Evolutionary conservation across 2,797 vertebrate species (phyloP).

Genomic region (Prunella strophiata): DNA sequence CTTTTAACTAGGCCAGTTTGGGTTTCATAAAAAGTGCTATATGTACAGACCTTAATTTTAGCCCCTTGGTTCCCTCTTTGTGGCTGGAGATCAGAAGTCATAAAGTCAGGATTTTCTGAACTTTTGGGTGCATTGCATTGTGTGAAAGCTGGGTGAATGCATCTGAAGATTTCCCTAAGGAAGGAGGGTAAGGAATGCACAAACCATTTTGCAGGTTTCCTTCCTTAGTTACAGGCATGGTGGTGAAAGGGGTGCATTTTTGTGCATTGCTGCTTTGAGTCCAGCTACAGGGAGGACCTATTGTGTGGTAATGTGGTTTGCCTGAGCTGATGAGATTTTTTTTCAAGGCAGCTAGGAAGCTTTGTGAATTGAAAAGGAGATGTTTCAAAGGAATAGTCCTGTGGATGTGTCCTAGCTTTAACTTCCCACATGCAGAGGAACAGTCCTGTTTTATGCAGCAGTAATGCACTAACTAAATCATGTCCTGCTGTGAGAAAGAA

Average conservation of each 20-base stretch:
- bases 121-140: not conserved
- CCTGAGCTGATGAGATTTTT: not conserved
- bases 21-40: not conserved
- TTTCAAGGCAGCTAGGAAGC: not conserved
- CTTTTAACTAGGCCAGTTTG: not conserved
- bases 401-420: conserved; percentile 15
- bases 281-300: not conserved
- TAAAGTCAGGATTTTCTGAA: not conserved
- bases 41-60: not conserved
- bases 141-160: not conserved
- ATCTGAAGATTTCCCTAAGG: not conserved
- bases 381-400: conserved; percentile 1
- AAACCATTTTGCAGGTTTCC: not conserved
- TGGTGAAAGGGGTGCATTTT: not conserved
- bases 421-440: not conserved
- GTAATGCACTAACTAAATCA: not conserved
- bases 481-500: conserved; percentile 13
- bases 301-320: not conserved
- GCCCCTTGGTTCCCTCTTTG: not conserved
- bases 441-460: not conserved
- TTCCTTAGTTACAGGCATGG: not conserved
- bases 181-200: not conserved
- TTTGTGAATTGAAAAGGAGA: conserved; percentile 25
- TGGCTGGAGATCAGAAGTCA: not conserved
- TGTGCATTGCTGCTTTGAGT: not conserved